Base-by-base conservation (phyloP, 2,888 invertebrate genomes). In the Dasypolia templi region DNA sequence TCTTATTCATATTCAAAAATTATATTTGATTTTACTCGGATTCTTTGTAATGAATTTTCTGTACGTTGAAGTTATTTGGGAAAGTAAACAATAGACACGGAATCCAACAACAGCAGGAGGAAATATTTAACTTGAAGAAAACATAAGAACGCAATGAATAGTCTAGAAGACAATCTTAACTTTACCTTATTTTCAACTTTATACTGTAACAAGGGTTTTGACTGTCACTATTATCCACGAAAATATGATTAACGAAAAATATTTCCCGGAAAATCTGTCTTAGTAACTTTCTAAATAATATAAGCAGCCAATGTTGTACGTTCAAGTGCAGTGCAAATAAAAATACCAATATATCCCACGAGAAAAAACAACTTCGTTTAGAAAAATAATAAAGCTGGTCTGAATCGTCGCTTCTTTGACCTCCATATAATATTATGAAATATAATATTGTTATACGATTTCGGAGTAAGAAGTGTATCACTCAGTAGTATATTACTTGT, bases 11-110 rank as follows among this genome's bases (percentile, higher is more conserved):
- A n/a, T n/a, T 55, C 65, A 69, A 46, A 56, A 76, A 68, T 81
- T 74, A 51, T 66, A 77, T 70, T 84, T 84, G 65, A 77, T 81
- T 69, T 62, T 66, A 29, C 77, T 80, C 46, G 66, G 44, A 65
- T 68, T 76, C 81, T 72, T 79, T 69, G 39, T 6, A 35, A 75
- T 71, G 65, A 74, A 66, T 39, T 82, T 66, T 44, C 42, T 2
- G 26, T 46, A 46, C 17, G 2, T 39, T 59, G 14, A 75, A 78
- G 56, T 58, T 75, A 51, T n/a, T 77, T 75, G 44, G 39, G n/a
- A 65, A 74, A 61, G 49, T 39, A 66, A 46, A 62, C 35, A 77
- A 46, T 70, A 53, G n/a, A 5, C 26, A 56, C 11, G 11, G 53
- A 49, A 29, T 65, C n/a, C 32, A 42, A 63, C 29, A 70, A 53